These are phyloP conservation scores for Caenorhabditis sulstoni DNA, from an alignment of 2,888 invertebrate species.

Conservation along the genomic window DNA sequence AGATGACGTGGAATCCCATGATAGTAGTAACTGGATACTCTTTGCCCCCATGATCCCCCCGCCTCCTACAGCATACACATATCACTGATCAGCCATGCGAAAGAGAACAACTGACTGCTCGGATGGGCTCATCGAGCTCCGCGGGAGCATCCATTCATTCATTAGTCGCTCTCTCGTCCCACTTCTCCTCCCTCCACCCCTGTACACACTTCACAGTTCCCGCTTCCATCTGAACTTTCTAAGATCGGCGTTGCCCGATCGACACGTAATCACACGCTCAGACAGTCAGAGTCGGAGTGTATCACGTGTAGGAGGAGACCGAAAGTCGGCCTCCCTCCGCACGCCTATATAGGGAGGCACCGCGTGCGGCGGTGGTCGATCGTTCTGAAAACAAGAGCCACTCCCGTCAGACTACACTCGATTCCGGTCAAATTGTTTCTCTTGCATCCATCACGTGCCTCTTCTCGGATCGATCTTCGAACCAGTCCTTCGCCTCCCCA, in stretches of 20 bases:
- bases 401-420: constrained; percentile 3
- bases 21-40: constrained; percentile 45
- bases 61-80: constrained; percentile 33
- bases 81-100: constrained; percentile 43
- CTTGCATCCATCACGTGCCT: neutral
- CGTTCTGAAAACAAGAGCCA: neutral
- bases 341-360: constrained; percentile 12
- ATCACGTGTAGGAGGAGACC: constrained; percentile 40
- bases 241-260: constrained; percentile 10
- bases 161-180: constrained; percentile 7
- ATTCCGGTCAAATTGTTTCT: constrained; percentile 8
- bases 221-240: constrained; percentile 27
- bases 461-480: neutral
- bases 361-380: neutral
- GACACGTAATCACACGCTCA: constrained; percentile 36
- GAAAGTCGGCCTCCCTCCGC: constrained; percentile 35
- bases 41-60: constrained; percentile 20
- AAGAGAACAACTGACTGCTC: constrained; percentile 36
- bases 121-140: constrained; percentile 12
- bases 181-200: too few relatives aligned
- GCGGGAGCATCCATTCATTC: neutral
- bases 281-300: constrained; percentile 13
- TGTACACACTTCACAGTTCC: constrained; percentile 10
- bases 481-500: constrained; percentile 2
- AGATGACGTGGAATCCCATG: constrained; percentile 36